Evolutionary conservation across 2,888 invertebrate genomes (phyloP), one percentile per base, ranked within the genome.

Genomic region (Crocallis elinguaria): DNA sequence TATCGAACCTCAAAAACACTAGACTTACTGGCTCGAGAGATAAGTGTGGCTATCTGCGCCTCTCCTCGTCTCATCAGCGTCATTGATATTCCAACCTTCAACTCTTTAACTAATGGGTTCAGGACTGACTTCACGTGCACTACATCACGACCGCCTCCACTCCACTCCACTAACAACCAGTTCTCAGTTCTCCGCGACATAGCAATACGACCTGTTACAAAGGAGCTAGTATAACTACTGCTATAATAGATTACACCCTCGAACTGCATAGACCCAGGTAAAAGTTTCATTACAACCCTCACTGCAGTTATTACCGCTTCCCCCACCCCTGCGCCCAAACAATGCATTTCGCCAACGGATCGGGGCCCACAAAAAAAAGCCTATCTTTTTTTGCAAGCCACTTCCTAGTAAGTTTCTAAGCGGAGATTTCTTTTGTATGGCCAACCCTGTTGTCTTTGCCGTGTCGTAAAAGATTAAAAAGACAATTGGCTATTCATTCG

Each of bases 221-320:
- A n/a, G n/a, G n/a, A n/a, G n/a, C n/a, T n/a, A n/a, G n/a, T n/a
- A n/a, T n/a, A n/a, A 25, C 7, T 29, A 61, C 55, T 50, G 54
- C 9, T 8, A 16, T 19, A 27, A 7, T 42, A 49, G 57, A 61
- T 56, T 59, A 57, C 54, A 60, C 52, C 56, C 61, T 62, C 53
- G 60, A 54, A 67, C 57, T 71, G 66, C 70, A 65, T 59, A 58
- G 57, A 55, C 75, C 67, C 88, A 89, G 88, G 88, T 88, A 88
- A 86, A 86, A 85, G 76, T 85, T 84, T 73, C 77, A 86, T 86
- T 86, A 73, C 75, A 59, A 82, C 87, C 88, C 86, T 82, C 79
- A 79, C 74, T 82, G 79, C 76, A 79, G 73, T 79, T 77, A 82
- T 77, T 79, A 77, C 79, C 69, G 60, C 71, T 78, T 64, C 77